Evolutionary conservation across 2,113 vertebrate genomes (phyloP).

Genomic region (Trogon melanurus): DNA sequence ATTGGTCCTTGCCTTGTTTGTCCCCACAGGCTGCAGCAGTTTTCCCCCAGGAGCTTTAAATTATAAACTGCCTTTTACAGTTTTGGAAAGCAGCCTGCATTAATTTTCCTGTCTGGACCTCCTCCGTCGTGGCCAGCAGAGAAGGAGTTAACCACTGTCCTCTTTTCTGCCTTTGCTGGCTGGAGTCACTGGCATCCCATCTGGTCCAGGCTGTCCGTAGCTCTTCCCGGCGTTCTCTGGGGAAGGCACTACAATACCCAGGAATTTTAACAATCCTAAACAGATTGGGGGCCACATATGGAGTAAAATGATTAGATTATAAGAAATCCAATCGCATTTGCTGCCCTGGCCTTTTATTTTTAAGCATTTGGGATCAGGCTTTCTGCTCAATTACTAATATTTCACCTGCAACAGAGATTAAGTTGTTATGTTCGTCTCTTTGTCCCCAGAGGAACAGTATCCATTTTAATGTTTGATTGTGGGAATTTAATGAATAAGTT

Average conservation of each 20-base stretch:
- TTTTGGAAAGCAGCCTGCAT: background rate
- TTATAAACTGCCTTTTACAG: background rate
- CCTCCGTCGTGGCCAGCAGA: background rate
- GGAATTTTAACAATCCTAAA: conserved; percentile 74
- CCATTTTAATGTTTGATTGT: background rate
- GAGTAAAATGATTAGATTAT: conserved; percentile 64
- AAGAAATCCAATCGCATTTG: conserved; percentile 68
- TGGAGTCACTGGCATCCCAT: conserved; percentile 63
- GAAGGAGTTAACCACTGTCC: conserved; percentile 60
- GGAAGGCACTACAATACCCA: conserved; percentile 61
- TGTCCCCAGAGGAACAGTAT: background rate
- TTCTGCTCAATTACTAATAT: conserved; percentile 36
- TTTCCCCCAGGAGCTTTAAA: background rate
- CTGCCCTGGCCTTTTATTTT: background rate
- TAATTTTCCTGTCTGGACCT: background rate
- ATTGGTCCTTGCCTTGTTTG: background rate
- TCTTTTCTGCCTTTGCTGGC: conserved; percentile 55
- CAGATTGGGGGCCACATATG: conserved; percentile 67
- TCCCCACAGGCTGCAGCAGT: background rate
- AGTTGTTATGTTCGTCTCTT: background rate
- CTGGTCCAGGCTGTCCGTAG: conserved; percentile 39
- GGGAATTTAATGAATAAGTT: conserved; percentile 26
- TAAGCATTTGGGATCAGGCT: conserved; percentile 23
- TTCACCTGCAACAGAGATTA: background rate
- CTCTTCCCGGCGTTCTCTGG: conserved; percentile 51